Conservation (phyloP, 2,797 vertebrate genomes). For the Pantherophis vulpinus region DNA sequence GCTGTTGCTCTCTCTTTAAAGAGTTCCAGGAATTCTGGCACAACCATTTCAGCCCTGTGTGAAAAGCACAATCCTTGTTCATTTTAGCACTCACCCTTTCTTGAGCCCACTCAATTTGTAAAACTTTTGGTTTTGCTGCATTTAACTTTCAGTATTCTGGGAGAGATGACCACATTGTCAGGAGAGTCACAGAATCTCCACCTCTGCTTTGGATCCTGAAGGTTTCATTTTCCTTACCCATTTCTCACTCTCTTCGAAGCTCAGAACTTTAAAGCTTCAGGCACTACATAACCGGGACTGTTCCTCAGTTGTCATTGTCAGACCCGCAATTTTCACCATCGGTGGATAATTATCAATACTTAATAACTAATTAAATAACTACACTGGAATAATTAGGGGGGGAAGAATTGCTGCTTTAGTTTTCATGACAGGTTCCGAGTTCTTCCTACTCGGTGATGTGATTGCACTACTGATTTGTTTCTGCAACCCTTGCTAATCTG, state of each 20-base stretch:
- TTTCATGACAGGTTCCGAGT: background rate
- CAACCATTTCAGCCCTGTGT: conserved; percentile 90
- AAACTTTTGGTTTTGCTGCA: background rate
- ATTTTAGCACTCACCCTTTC: accelerated
- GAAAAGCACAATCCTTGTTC: background rate
- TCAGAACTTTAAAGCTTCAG: background rate
- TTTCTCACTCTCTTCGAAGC: background rate
- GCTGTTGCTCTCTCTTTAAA: conserved; percentile 95
- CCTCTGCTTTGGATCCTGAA: background rate
- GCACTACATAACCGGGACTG: background rate
- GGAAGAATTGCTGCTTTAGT: background rate
- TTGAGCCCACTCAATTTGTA: background rate
- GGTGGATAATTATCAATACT: background rate
- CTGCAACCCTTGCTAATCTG: background rate
- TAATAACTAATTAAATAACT: background rate
- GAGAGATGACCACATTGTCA: background rate
- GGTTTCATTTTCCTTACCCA: background rate
- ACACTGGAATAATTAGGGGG: background rate
- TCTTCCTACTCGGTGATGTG: background rate
- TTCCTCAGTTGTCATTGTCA: background rate
- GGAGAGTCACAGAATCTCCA: background rate
- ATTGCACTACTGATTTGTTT: background rate
- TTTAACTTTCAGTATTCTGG: background rate
- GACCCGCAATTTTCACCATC: background rate
- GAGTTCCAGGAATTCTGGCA: conserved; percentile 94